Percentiles rank a stretch among this genome's conserved stretches.
phyloP scores from a whole-genome alignment of 2,797 vertebrate genomes.

The Discoglossus pictus region DNA sequence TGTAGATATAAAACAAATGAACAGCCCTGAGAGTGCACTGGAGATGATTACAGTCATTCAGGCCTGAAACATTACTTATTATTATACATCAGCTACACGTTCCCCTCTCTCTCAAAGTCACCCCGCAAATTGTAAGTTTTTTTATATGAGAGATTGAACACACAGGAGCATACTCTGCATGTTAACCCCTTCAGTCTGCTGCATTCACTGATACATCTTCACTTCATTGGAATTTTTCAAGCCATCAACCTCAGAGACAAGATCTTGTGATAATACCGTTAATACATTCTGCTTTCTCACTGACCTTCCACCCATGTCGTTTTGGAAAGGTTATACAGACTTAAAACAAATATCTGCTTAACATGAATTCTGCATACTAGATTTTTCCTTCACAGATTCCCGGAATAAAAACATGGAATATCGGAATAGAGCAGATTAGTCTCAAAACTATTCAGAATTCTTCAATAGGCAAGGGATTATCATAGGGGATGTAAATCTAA shows the following conservation, averaged over 20 bases:
- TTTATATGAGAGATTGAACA: background rate
- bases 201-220: background rate
- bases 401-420: background rate
- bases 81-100: constrained; percentile 41
- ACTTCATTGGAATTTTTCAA: too few species aligned
- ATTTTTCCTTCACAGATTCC: background rate
- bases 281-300: too few species aligned
- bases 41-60: constrained; percentile 47
- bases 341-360: background rate
- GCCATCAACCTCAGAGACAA: too few species aligned
- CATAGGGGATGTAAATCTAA: background rate
- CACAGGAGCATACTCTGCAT: constrained; percentile 3
- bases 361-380: too few species aligned
- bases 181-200: constrained; percentile 6
- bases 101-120: constrained; percentile 34
- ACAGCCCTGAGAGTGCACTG: constrained; percentile 42
- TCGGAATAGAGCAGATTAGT: background rate
- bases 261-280: too few species aligned
- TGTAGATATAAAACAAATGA: constrained; percentile 49
- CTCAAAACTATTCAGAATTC: background rate
- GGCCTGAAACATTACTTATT: constrained; percentile 48
- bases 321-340: background rate
- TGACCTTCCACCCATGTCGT: background rate
- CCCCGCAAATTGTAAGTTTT: constrained; percentile 6
- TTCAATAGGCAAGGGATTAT: background rate